Evolutionary conservation across 2,888 invertebrate species (phyloP).

Genomic region (Perdita meconis): DNA sequence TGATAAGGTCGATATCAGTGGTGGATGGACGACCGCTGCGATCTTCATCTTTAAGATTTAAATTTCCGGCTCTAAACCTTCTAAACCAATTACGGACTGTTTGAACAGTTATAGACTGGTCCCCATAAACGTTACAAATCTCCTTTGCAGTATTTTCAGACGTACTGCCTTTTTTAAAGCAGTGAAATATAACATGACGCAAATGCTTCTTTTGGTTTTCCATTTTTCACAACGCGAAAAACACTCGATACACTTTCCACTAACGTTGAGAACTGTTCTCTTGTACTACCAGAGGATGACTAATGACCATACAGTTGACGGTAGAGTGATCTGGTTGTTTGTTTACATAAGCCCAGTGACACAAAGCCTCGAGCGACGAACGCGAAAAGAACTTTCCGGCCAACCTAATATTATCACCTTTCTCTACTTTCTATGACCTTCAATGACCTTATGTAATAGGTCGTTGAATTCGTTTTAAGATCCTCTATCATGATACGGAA

Average conservation of each 20-base stretch:
- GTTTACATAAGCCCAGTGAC: conserved; percentile 3
- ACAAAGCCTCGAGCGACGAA: background rate
- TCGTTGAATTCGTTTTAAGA: too few species aligned
- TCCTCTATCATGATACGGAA: too few species aligned
- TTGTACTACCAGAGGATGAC: background rate
- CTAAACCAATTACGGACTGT: conserved; percentile 1
- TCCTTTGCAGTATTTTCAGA: conserved; percentile 4
- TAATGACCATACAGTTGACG: background rate
- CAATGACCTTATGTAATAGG: too few species aligned
- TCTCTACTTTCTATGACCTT: too few species aligned
- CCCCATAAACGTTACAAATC: conserved; percentile 13
- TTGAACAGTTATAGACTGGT: conserved; percentile 4
- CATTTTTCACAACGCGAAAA: background rate
- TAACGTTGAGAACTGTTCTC: background rate
- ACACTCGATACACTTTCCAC: background rate
- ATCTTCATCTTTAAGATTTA: conserved; percentile 10
- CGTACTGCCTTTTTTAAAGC: conserved; percentile 4
- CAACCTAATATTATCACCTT: too few species aligned
- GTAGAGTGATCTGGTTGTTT: conserved; percentile 16
- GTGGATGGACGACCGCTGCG: conserved; percentile 12
- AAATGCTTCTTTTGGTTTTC: background rate
- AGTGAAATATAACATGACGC: conserved; percentile 5
- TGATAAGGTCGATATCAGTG: conserved; percentile 15
- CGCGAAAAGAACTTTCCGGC: conserved; percentile 3
- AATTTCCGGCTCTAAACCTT: conserved; percentile 4